A percentile compares a stretch with the other conserved stretches of the same genome.
Evolutionary conservation across 2,113 vertebrate species (phyloP).

Genomic region (Centrocercus urophasianus): DNA sequence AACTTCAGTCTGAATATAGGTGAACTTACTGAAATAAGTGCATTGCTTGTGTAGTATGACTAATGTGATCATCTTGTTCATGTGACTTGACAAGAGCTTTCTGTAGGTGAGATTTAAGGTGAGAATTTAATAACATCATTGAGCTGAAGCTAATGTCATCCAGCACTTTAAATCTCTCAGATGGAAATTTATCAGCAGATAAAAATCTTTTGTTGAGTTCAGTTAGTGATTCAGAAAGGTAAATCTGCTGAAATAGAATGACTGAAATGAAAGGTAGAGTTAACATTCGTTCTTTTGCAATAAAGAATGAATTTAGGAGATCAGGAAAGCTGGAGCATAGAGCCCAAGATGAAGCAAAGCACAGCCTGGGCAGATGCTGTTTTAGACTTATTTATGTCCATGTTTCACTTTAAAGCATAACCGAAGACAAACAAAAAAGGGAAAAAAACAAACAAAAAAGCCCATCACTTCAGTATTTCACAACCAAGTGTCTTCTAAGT

Average conservation of each 20-base stretch:
- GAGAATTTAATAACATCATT: slow-evolving; percentile 65
- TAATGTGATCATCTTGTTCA: slow-evolving; percentile 52
- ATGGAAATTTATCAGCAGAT: slow-evolving; percentile 62
- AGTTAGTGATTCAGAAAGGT: slow-evolving; percentile 57
- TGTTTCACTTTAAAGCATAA: background rate
- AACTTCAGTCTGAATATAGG: slow-evolving; percentile 20
- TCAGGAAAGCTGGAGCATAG: background rate
- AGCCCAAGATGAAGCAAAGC: background rate
- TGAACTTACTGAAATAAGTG: slow-evolving; percentile 19
- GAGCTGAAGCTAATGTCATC: slow-evolving; percentile 66
- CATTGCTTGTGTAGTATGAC: slow-evolving; percentile 36
- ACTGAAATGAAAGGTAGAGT: slow-evolving; percentile 22
- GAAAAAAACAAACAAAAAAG: background rate
- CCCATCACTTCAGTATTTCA: fast-evolving
- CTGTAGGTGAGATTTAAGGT: slow-evolving; percentile 61
- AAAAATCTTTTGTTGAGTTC: slow-evolving; percentile 67
- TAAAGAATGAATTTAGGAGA: slow-evolving; percentile 31
- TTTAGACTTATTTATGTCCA: background rate
- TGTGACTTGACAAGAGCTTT: slow-evolving; percentile 64
- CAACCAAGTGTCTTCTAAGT: background rate
- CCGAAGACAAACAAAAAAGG: background rate
- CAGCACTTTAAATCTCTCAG: slow-evolving; percentile 64
- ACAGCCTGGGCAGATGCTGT: background rate
- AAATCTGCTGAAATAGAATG: slow-evolving; percentile 42
- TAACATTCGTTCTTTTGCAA: slow-evolving; percentile 26